Base-by-base conservation (phyloP, 2,113 vertebrate species). In the Benitochromis conjunctus region DNA sequence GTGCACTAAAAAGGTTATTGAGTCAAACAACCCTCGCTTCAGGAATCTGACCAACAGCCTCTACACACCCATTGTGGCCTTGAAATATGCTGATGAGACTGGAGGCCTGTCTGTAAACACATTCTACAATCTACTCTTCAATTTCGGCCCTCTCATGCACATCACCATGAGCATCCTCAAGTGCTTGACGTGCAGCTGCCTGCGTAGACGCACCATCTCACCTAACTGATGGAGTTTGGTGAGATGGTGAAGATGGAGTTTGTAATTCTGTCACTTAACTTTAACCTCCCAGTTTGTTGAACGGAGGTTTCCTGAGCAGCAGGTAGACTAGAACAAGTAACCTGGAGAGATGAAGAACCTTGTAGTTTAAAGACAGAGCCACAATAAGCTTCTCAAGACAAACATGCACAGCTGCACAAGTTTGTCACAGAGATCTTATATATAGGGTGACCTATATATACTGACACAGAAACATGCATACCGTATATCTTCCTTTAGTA, bases 181-280 rank as follows among this genome's bases (percentile, higher is more conserved):
- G 74, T 98, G 97, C 86, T 95, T 99, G 91, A 97, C 97, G 4
- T 98, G 97, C 74, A 96, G 94, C 91, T 97, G 98, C 90, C 96
- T 96, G 88, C 96, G 96, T 1, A 81, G 96, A 24, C 94, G 95
- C 60, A 95, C 96, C 58, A 88, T 98, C 34, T 88, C 91, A 54
- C 97, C 97, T 0, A 87, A 95, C 91, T 97, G 26, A 26, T 26
- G 26, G 26, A 26, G 26, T 26, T 26, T 26, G 26, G 26, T 26
- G 26, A 26, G 26, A 26, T 26, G 26, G 26, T 26, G 94, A 97
- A 57, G 82, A 83, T 69, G 51, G 66, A 82, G 58, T 16, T 56
- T 36, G 78, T 21, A 3, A 19, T 82, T 29, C 36, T 74, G 19
- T 43, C 57, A 18, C n/a, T 48, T 26, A 24, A 55, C 48, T 26